These are phyloP conservation scores for Gallinago media DNA, from an alignment of 2,113 vertebrate species.

Conservation along the genomic window DNA sequence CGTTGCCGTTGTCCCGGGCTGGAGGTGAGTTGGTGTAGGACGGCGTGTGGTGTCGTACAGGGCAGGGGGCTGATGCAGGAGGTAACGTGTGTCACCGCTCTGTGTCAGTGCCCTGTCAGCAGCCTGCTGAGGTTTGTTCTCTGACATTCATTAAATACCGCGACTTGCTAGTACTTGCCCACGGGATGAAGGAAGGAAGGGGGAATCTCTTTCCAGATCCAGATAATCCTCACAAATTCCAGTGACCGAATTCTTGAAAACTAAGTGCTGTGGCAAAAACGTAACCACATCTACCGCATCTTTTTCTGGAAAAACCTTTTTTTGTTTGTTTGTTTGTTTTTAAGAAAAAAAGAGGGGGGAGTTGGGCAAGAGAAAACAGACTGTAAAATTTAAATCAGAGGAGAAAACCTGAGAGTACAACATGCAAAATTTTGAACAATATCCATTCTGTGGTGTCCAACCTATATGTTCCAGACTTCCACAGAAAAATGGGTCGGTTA, in stretches of 20 bases:
- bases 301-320: neutral
- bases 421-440: neutral
- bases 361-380: neutral
- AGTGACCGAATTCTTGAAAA: neutral
- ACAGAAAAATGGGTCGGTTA: neutral
- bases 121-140: neutral
- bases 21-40: neutral
- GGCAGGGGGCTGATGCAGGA: neutral
- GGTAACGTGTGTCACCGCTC: neutral
- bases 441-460: neutral
- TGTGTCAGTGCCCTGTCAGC: neutral
- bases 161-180: conserved; percentile 33
- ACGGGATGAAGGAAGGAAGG: neutral
- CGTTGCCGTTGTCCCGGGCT: neutral
- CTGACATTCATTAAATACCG: conserved; percentile 18
- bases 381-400: neutral
- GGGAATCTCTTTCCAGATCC: neutral
- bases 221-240: neutral
- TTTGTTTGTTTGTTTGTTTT: neutral
- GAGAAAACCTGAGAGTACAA: neutral
- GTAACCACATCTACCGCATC: neutral
- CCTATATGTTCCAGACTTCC: neutral
- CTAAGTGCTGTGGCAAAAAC: neutral
- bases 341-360: too few relatives aligned
- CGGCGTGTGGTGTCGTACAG: neutral